Evolutionary conservation across 2,113 vertebrate species (phyloP).

Genomic region (Scartelaos histophorus): DNA sequence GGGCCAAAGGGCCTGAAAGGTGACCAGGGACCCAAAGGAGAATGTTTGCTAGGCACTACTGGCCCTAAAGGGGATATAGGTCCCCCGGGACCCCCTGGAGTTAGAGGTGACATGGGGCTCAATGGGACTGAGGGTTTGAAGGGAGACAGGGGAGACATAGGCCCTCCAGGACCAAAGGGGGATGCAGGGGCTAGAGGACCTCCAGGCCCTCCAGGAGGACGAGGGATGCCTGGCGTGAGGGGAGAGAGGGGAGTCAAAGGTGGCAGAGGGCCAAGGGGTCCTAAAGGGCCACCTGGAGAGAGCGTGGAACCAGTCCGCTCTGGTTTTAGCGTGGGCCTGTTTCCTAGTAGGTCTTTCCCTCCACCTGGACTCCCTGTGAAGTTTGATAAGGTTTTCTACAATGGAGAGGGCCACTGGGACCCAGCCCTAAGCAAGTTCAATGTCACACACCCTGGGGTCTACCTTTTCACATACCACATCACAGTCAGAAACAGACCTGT

Average conservation of each 20-base stretch:
- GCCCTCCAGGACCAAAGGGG: slow-evolving; percentile 83
- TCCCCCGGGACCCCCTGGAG: slow-evolving; percentile 71
- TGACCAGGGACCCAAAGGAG: slow-evolving; percentile 78
- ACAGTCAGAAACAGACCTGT: slow-evolving; percentile 88
- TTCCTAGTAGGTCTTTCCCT: slow-evolving; percentile 86
- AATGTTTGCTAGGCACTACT: slow-evolving; percentile 65
- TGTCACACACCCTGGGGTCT: slow-evolving; percentile 83
- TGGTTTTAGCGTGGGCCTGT: slow-evolving; percentile 88
- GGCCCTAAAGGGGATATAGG: slow-evolving; percentile 75
- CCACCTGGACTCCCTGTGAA: slow-evolving; percentile 84
- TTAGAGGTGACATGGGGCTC: slow-evolving; percentile 75
- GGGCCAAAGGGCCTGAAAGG: slow-evolving; percentile 88
- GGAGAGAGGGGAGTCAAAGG: slow-evolving; percentile 86
- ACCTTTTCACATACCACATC: slow-evolving; percentile 90
- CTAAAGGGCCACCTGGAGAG: slow-evolving; percentile 82
- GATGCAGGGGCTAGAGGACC: slow-evolving; percentile 78
- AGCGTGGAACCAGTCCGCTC: slow-evolving; percentile 62
- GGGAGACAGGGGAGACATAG: slow-evolving; percentile 72
- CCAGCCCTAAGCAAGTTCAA: slow-evolving; percentile 85
- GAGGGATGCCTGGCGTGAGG: slow-evolving; percentile 81
- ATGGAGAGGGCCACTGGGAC: slow-evolving; percentile 86
- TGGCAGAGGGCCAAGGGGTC: slow-evolving; percentile 77
- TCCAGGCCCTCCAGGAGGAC: slow-evolving; percentile 78
- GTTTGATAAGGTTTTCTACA: slow-evolving; percentile 89
- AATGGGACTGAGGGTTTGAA: slow-evolving; percentile 71